These are phyloP conservation scores for Pelosia muscerda DNA, from an alignment of 2,888 invertebrate species.

Conservation along the genomic window DNA sequence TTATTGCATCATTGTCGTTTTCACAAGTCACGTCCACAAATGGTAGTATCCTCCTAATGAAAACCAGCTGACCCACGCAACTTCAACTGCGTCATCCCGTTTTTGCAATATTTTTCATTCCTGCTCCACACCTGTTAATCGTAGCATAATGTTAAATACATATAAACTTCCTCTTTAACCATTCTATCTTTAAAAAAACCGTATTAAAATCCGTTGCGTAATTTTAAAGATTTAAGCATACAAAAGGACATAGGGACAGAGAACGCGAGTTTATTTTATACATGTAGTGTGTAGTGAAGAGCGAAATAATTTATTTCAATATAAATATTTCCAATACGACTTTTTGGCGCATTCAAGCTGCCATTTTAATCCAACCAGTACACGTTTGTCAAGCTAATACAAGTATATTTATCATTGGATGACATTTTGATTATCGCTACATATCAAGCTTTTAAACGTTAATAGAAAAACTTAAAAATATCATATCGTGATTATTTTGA, in stretches of 20 bases:
- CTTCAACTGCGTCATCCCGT: no score
- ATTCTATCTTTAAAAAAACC: no score
- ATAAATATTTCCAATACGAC: neutral
- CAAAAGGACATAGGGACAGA: no score
- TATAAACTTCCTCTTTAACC: no score
- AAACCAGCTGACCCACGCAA: no score
- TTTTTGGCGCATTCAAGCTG: neutral
- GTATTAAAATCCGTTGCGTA: no score
- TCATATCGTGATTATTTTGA: conserved; percentile 12
- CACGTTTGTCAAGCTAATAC: neutral
- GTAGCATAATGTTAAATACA: no score
- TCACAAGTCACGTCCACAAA: neutral
- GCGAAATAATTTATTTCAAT: neutral
- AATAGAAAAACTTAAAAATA: neutral
- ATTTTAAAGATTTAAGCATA: no score
- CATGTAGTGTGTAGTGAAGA: no score
- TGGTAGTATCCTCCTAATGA: neutral
- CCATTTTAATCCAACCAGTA: neutral
- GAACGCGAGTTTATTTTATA: no score
- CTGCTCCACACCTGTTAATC: no score
- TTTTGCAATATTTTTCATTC: no score
- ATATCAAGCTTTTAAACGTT: neutral
- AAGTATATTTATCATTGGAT: neutral
- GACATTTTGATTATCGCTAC: neutral
- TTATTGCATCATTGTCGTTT: neutral